Base-by-base conservation (phyloP, 1,140 invertebrate genomes). In the Meloidogyne floridensis region DNA sequence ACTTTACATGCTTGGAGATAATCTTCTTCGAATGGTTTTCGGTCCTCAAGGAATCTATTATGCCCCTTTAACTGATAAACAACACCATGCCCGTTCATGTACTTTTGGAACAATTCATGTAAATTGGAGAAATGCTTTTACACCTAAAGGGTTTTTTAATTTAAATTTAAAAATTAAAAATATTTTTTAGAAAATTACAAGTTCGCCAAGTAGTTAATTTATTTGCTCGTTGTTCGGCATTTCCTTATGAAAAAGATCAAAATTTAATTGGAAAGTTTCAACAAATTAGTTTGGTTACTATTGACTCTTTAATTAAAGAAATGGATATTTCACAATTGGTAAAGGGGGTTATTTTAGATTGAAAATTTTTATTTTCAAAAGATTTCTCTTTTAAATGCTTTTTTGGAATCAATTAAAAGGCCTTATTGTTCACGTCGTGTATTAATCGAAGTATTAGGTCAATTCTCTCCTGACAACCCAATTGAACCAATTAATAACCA, bases 201-300 rank as follows among this genome's bases (percentile, higher is more conserved):
- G 81, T 85, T 18, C 78, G 85, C 13, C 84, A 86, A 43, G 53
- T 86, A 20, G 80, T 86, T 18, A 86, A 84, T 59, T 18, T 84
- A 59, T 80, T 86, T 32, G 80, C 72, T 51, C 84, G 82, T 73
- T 71, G 87, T 10, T 59, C 79, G 13, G 83, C 86, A 15, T 87
- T 84, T 82, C 85, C 85, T 13, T 86, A 82, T 74, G 82, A 87
- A 42, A 82, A 82, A 71, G 83, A 86, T 70, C 72, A 87, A 47
- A 65, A 32, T 18, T n/a, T 86, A 43, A 85, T 78, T 72, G 42
- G 32, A 65, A 65, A 77, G 43, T 86, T 86, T 53, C 83, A 87
- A 75, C 65, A 69, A 59, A 69, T 80, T n/a, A 75, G 56, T 56
- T 20, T 86, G 4, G 53, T 80, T 15, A 77, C 86, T 32, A 73